phyloP scores from a whole-genome alignment of 1,140 invertebrate genomes.

The Hestina assimilis region DNA sequence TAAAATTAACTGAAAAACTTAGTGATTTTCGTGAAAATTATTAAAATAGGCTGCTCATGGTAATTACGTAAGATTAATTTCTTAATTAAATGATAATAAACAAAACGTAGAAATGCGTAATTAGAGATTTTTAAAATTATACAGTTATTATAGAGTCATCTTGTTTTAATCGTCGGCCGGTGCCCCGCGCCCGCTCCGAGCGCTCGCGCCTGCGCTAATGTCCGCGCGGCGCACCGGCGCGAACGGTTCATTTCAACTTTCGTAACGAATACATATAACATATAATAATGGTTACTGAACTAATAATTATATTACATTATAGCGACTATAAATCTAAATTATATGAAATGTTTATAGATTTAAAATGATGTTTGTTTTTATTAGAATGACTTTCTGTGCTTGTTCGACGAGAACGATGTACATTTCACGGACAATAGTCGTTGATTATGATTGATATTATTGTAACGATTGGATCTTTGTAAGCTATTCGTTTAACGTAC shows the following conservation, averaged over 20 bases:
- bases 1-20: constrained; percentile 68
- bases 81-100: constrained; percentile 77
- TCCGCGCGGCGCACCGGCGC: constrained; percentile 37
- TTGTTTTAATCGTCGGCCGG: constrained; percentile 56
- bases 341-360: constrained; percentile 78
- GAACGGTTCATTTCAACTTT: constrained; percentile 63
- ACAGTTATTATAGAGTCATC: constrained; percentile 74
- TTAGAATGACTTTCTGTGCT: constrained; percentile 72
- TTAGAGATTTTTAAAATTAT: constrained; percentile 78
- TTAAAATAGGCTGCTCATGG: constrained; percentile 75
- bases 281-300: constrained; percentile 76
- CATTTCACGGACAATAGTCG: constrained; percentile 71
- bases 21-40: constrained; percentile 73
- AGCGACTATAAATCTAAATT: constrained; percentile 77
- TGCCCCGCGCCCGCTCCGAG: constrained; percentile 27
- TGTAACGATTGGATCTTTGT: constrained; percentile 66
- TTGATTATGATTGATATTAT: constrained; percentile 58
- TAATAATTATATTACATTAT: constrained; percentile 76
- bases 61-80: constrained; percentile 77
- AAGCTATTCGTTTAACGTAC: constrained; percentile 71
- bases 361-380: constrained; percentile 73
- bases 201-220: too few species aligned
- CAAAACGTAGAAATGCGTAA: constrained; percentile 76
- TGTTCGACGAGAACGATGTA: constrained; percentile 61
- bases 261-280: constrained; percentile 77